Conservation (phyloP, 2,888 invertebrate species). For the Cantharis rufa region DNA sequence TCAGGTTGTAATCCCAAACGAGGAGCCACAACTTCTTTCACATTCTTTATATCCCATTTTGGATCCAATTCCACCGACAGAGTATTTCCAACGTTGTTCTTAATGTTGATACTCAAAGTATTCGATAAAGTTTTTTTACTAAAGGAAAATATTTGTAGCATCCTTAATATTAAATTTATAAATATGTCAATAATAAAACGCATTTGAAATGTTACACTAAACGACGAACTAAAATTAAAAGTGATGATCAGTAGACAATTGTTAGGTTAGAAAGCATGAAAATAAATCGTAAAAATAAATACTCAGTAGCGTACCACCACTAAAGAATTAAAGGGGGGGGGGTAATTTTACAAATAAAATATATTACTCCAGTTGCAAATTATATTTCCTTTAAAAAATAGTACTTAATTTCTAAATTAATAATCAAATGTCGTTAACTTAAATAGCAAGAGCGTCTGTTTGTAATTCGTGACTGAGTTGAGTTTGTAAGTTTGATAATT, state of each 20-base stretch:
- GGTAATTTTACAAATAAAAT: not conserved
- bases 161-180: slow-evolving; percentile 61
- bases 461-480: slow-evolving; percentile 86
- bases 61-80: slow-evolving; percentile 71
- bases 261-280: not conserved
- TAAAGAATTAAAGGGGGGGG: not conserved
- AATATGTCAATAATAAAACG: slow-evolving; percentile 63
- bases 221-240: not conserved
- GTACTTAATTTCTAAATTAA: not conserved
- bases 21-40: slow-evolving; percentile 73
- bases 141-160: slow-evolving; percentile 67
- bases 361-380: not conserved
- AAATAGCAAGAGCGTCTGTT: slow-evolving; percentile 79
- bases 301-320: not conserved
- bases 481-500: slow-evolving; percentile 92
- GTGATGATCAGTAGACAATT: not conserved
- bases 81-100: slow-evolving; percentile 70
- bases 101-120: slow-evolving; percentile 68
- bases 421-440: slow-evolving; percentile 33
- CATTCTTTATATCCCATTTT: slow-evolving; percentile 73
- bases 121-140: slow-evolving; percentile 64
- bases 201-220: slow-evolving; percentile 49
- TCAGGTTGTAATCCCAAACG: slow-evolving; percentile 68
- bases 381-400: not conserved
- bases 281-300: not conserved